Conservation (phyloP, 1,140 invertebrate genomes). For the Drosophila busckii region DNA sequence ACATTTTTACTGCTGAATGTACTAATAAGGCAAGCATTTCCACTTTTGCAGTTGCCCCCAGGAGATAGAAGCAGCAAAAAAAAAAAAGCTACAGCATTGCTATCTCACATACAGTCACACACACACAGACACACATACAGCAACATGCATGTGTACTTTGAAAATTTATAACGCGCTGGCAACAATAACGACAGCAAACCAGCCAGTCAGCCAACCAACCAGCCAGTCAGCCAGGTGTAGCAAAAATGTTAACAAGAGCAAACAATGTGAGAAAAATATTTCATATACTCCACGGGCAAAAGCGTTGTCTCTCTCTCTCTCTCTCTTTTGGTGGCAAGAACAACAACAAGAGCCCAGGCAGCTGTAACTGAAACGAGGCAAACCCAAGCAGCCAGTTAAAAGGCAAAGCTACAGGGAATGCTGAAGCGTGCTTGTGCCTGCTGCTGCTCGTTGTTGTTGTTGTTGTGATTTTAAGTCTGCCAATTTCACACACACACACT, state of each 20-base stretch:
- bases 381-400: slow-evolving; percentile 55
- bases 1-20: slow-evolving; percentile 76
- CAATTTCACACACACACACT: slow-evolving; percentile 4
- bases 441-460: slow-evolving; percentile 14
- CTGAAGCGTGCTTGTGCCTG: slow-evolving; percentile 23
- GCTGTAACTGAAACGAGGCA: too few species aligned
- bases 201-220: slow-evolving; percentile 8
- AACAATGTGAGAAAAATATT: slow-evolving; percentile 58
- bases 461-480: slow-evolving; percentile 54
- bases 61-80: slow-evolving; percentile 33
- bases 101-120: slow-evolving; percentile 40
- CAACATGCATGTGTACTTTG: slow-evolving; percentile 41
- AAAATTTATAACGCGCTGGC: slow-evolving; percentile 61
- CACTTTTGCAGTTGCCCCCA: slow-evolving; percentile 69
- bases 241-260: slow-evolving; percentile 59
- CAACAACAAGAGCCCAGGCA: too few species aligned
- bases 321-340: slow-evolving; percentile 4
- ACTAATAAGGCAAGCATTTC: slow-evolving; percentile 77
- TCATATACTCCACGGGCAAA: slow-evolving; percentile 38
- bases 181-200: slow-evolving; percentile 3
- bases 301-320: not conserved
- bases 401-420: slow-evolving; percentile 48
- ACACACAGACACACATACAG: slow-evolving; percentile 5
- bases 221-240: slow-evolving; percentile 43
- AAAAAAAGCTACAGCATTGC: slow-evolving; percentile 20